Evolutionary conservation across 2,888 invertebrate genomes (phyloP).

Genomic region (Enchytraeus crypticus): DNA sequence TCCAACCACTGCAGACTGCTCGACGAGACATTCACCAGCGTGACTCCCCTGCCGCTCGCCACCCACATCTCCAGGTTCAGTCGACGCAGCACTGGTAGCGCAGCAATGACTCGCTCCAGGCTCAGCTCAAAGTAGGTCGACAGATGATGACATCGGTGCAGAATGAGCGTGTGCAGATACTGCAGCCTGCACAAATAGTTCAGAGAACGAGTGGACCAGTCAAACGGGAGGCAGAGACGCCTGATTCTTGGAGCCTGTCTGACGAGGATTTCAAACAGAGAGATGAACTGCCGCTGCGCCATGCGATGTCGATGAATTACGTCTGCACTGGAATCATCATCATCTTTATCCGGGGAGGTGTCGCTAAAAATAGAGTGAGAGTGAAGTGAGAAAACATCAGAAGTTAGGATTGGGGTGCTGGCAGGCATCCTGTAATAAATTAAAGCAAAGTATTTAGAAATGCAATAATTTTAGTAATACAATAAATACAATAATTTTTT

Average conservation of each 20-base stretch:
- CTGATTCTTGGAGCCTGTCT: slow-evolving; percentile 33
- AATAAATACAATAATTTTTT: too few species aligned
- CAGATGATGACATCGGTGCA: slow-evolving; percentile 41
- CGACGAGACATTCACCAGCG: slow-evolving; percentile 34
- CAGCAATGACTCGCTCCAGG: slow-evolving; percentile 31
- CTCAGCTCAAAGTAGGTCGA: slow-evolving; percentile 33
- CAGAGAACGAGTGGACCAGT: slow-evolving; percentile 40
- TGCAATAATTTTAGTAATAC: too few species aligned
- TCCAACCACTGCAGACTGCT: slow-evolving; percentile 38
- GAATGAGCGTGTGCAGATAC: slow-evolving; percentile 32
- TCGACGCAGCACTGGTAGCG: slow-evolving; percentile 31
- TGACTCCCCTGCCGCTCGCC: slow-evolving; percentile 36
- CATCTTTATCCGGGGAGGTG: too few species aligned
- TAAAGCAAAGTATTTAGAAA: too few species aligned
- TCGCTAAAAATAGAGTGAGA: too few species aligned
- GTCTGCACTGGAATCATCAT: too few species aligned
- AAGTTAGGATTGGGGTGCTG: too few species aligned
- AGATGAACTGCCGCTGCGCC: slow-evolving; percentile 36
- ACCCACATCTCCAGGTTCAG: slow-evolving; percentile 44
- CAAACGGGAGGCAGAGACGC: slow-evolving; percentile 42
- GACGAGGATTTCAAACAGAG: slow-evolving; percentile 39
- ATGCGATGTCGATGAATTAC: slow-evolving; percentile 33
- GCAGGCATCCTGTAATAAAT: too few species aligned
- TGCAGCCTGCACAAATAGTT: slow-evolving; percentile 33
- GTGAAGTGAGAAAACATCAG: too few species aligned